Percentiles rank a stretch among this genome's conserved stretches.
Conservation (phyloP, 2,888 invertebrate species). For the Dusona sp. region DNA sequence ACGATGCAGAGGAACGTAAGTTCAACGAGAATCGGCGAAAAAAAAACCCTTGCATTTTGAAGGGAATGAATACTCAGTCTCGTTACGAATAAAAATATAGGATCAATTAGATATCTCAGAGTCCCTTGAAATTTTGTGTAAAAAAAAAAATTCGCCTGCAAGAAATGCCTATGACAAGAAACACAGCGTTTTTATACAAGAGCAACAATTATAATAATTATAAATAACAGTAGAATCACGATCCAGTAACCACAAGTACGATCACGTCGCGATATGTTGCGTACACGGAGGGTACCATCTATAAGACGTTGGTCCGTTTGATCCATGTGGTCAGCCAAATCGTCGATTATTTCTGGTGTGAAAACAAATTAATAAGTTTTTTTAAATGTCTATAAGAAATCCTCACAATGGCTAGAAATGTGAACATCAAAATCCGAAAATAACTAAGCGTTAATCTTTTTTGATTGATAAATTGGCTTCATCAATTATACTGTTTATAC, state of each 20-base stretch:
- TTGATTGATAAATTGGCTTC: not conserved
- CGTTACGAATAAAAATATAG: not conserved
- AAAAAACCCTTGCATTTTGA: not conserved
- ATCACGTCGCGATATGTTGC: constrained; percentile 89
- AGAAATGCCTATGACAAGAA: constrained; percentile 41
- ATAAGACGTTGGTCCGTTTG: constrained; percentile 89
- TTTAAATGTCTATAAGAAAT: not conserved
- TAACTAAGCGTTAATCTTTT: not conserved
- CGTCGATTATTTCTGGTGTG: constrained; percentile 89
- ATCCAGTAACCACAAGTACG: constrained; percentile 92
- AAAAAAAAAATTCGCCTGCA: constrained; percentile 1
- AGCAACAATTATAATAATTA: constrained; percentile 88
- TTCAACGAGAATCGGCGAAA: constrained; percentile 2
- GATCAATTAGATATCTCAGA: not conserved
- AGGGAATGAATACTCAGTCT: constrained; percentile 7
- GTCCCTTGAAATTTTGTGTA: not conserved
- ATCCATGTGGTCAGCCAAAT: constrained; percentile 90
- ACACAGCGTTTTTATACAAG: constrained; percentile 80
- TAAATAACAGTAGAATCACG: constrained; percentile 89
- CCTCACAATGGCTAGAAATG: not conserved
- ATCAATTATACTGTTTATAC: not conserved
- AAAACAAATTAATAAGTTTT: constrained; percentile 73
- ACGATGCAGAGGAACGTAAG: not conserved
- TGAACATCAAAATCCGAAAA: not conserved
- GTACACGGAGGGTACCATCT: constrained; percentile 89